Evolutionary conservation across 2,888 invertebrate species (phyloP).

Genomic region (Tetanocera ferruginea): DNA sequence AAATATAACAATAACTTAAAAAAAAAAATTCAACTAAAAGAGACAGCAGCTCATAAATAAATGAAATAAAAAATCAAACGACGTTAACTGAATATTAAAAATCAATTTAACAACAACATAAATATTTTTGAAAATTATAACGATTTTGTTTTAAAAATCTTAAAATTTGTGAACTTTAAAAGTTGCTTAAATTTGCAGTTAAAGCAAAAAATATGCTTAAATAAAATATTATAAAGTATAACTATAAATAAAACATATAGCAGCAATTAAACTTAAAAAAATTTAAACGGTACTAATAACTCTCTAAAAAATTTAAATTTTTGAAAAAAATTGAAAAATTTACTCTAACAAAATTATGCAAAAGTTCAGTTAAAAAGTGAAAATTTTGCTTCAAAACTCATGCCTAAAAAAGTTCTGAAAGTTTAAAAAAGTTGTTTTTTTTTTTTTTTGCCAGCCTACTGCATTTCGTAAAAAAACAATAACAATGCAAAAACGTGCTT

Average conservation of each 20-base stretch:
- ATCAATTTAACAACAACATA: background rate
- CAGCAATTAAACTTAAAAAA: background rate
- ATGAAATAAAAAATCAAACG: slow-evolving; percentile 30
- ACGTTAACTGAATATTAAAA: slow-evolving; percentile 30
- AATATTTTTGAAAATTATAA: slow-evolving; percentile 40
- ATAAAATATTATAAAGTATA: slow-evolving; percentile 35
- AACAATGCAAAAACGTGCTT: too few relatives aligned
- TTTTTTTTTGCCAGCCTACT: too few relatives aligned
- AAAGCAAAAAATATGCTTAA: background rate
- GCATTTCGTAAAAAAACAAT: too few relatives aligned
- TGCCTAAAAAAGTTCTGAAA: too few relatives aligned
- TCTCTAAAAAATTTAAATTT: too few relatives aligned
- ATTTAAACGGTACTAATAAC: too few relatives aligned
- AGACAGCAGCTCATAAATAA: slow-evolving; percentile 43
- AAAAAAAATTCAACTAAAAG: slow-evolving; percentile 41
- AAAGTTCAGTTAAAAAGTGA: too few relatives aligned
- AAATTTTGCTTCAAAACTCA: too few relatives aligned
- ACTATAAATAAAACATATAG: slow-evolving; percentile 23
- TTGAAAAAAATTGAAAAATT: too few relatives aligned
- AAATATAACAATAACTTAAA: slow-evolving; percentile 45
- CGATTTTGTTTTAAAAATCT: slow-evolving; percentile 66
- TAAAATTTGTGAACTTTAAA: slow-evolving; percentile 25
- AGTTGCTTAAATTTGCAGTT: background rate
- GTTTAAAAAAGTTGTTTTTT: too few relatives aligned
- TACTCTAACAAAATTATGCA: too few relatives aligned